phyloP scores from a whole-genome alignment of 2,113 vertebrate species.

The Sorex fumeus region DNA sequence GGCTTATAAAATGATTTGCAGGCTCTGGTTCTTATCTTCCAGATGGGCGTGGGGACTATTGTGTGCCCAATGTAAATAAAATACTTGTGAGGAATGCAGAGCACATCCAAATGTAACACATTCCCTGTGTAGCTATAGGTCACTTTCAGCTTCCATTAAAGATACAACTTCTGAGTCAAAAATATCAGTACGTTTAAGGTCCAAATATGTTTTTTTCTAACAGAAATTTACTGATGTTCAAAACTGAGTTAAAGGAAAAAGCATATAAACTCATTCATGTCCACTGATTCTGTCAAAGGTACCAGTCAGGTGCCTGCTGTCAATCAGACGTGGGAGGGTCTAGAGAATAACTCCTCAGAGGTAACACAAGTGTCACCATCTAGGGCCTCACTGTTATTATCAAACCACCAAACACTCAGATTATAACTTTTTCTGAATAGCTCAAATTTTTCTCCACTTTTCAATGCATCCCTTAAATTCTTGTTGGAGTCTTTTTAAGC shows the following conservation, averaged over 20 bases:
- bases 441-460: background rate
- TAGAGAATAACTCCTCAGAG: background rate
- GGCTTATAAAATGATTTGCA: slow-evolving; percentile 2
- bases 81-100: slow-evolving; percentile 47
- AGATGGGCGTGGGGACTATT: slow-evolving; percentile 29
- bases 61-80: slow-evolving; percentile 32
- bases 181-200: slow-evolving; percentile 31
- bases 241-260: slow-evolving; percentile 26
- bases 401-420: background rate
- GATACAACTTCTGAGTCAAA: background rate
- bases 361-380: background rate
- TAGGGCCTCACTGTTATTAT: background rate
- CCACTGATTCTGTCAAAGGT: background rate
- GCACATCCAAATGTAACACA: background rate
- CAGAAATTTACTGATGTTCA: slow-evolving; percentile 15
- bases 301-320: background rate
- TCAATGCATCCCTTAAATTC: background rate
- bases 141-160: slow-evolving; percentile 34
- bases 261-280: background rate
- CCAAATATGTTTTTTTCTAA: background rate
- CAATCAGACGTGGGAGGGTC: background rate
- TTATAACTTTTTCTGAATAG: background rate
- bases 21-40: slow-evolving; percentile 47
- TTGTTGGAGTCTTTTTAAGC: background rate
- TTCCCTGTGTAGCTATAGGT: background rate